Evolutionary conservation across 1,140 invertebrate genomes (phyloP), one percentile per base, ranked within the genome.

Genomic region (Brachionus plicatilis): DNA sequence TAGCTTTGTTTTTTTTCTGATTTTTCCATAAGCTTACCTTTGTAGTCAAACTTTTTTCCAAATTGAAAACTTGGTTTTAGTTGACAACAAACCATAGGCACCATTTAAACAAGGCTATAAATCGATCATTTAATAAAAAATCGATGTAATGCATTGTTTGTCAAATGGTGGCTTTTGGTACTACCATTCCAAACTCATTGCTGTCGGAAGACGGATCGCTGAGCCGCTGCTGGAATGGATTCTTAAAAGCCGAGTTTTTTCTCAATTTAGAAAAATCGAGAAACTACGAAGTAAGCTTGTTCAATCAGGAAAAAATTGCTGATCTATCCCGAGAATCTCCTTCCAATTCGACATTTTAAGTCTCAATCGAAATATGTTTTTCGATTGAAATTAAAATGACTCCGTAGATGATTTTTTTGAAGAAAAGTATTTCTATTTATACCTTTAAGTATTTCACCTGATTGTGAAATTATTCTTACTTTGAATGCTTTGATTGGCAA

Each of bases 201-300:
- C 66, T 33, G n/a, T 4, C 41, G 27, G 6, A 41, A 29, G 33
- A 33, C 33, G 66, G 66, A 68, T 68, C 66, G 66, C 66, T 68
- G 66, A 68, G 66, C 66, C 66, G 66, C 66, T 68, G 14, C 66
- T 68, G 66, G 14, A 68, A 68, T 68, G 66, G 66, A 7, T 68
- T 68, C 66, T 14, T 29, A 68, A 68, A 68, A 68, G 66, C 66
- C 66, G 66, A 12, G 27, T 68, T 68, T 14, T n/a, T 68, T 68
- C 66, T 33, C 66, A 68, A 41, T 68, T 68, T 68, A 68, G 66
- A 68, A 68, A 68, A 68, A 68, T 68, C n/a, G 66, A 68, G 66
- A 68, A 66, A 41, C 66, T 68, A 68, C 66, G 66, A 68, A 68
- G 66, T 33, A 68, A 68, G 66, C 66, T 29, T 68, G 12, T 66